Evolutionary conservation across 2,888 invertebrate genomes (phyloP).

Genomic region (Volucella inflata): DNA sequence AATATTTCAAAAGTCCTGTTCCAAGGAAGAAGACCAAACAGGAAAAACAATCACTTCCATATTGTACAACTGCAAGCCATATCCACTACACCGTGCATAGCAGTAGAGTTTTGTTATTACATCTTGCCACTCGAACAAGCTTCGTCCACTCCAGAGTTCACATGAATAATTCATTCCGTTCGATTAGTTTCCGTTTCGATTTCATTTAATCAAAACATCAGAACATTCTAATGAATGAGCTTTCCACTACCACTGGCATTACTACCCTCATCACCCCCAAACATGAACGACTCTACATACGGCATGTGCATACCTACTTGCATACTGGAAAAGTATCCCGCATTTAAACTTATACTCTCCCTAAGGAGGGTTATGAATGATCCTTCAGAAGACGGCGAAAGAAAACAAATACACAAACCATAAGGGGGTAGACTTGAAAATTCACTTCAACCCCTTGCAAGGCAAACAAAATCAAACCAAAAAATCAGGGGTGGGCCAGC

Average conservation of each 20-base stretch:
- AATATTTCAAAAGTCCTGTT: constrained; percentile 62
- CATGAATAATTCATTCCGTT: constrained; percentile 76
- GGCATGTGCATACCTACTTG: constrained; percentile 43
- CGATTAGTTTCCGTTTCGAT: constrained; percentile 76
- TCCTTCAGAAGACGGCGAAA: constrained; percentile 63
- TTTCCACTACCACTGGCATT: constrained; percentile 28
- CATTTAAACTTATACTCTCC: not conserved
- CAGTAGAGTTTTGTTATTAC: constrained; percentile 59
- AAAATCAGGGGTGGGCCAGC: not conserved
- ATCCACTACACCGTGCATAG: not conserved
- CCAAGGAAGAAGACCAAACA: not conserved
- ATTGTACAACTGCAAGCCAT: constrained; percentile 30
- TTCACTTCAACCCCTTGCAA: constrained; percentile 53
- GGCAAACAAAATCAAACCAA: constrained; percentile 50
- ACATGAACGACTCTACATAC: not conserved
- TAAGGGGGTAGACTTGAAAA: constrained; percentile 55
- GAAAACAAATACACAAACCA: constrained; percentile 62
- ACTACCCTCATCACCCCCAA: not conserved
- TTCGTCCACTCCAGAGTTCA: constrained; percentile 70
- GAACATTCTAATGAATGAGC: constrained; percentile 74
- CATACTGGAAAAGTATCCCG: constrained; percentile 20
- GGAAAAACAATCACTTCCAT: constrained; percentile 15
- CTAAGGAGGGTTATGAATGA: constrained; percentile 53
- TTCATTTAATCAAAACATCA: constrained; percentile 76
- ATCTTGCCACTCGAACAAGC: constrained; percentile 63